Conservation (phyloP, 2,113 vertebrate genomes). For the Rattus norvegicus region DNA sequence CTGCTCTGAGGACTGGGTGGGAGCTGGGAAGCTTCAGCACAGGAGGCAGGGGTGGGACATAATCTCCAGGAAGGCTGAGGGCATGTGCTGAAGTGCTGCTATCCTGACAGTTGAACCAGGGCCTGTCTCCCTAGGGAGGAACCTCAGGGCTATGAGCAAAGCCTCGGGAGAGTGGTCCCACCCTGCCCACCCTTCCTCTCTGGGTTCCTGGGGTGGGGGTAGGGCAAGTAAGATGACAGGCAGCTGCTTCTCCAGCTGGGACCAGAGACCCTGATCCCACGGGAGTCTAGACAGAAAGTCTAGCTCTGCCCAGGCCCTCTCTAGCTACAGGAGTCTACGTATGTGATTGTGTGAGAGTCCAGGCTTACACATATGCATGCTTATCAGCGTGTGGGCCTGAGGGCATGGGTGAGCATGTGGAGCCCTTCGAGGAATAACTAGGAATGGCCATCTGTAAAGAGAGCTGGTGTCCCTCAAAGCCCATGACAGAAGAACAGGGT, state of each 20-base stretch:
- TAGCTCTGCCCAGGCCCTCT: background rate
- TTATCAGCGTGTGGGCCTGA: background rate
- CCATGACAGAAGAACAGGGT: background rate
- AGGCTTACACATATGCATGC: accelerated
- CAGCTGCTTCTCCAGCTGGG: conserved; percentile 11
- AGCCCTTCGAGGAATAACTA: background rate
- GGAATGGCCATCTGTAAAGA: background rate
- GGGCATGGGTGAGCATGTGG: background rate
- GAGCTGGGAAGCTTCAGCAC: background rate
- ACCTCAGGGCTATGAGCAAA: background rate
- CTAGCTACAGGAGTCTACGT: background rate
- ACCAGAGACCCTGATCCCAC: conserved; percentile 1
- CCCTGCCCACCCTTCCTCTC: conserved; percentile 13
- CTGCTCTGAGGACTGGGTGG: background rate
- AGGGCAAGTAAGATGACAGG: background rate
- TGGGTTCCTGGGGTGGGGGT: conserved; percentile 22
- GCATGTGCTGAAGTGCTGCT: background rate
- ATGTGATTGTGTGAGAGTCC: background rate
- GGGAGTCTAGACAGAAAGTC: background rate
- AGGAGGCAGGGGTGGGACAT: background rate
- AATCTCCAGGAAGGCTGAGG: background rate
- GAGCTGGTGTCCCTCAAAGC: background rate
- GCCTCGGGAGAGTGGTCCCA: background rate
- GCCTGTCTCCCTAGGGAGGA: background rate
- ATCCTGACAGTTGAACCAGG: background rate